A percentile compares a stretch with the other conserved stretches of the same genome.
Conservation (phyloP, 2,113 vertebrate species). For the Neopipo cinnamomea region DNA sequence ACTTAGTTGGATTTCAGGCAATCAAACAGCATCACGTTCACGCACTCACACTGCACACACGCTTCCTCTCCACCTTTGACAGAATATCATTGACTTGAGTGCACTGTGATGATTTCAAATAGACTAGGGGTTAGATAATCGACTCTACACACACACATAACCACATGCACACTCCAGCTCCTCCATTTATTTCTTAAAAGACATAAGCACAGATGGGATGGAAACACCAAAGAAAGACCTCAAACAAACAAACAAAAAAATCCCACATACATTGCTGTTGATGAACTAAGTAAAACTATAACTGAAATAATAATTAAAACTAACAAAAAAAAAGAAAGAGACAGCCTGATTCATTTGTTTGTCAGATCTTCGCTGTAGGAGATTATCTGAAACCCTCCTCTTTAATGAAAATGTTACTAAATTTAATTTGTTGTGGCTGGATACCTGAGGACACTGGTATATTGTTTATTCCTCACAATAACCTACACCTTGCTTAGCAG, state of each 20-base stretch:
- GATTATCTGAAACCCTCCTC: not conserved
- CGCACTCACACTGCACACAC: not conserved
- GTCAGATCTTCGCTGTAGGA: not conserved
- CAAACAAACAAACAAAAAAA: not conserved
- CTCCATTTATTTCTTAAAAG: not conserved
- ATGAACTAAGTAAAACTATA: not conserved
- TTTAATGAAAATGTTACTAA: not conserved
- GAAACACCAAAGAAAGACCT: not conserved
- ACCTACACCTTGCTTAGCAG: not conserved
- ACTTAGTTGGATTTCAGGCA: constrained; percentile 56
- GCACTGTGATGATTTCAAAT: constrained; percentile 43
- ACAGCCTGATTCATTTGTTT: not conserved
- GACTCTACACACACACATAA: not conserved
- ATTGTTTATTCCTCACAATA: not conserved
- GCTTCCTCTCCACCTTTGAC: constrained; percentile 42
- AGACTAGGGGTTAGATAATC: constrained; percentile 49
- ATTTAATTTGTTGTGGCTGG: not conserved
- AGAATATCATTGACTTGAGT: constrained; percentile 43
- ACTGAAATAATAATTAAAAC: not conserved
- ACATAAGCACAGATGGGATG: not conserved
- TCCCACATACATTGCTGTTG: not conserved
- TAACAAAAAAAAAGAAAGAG: not conserved
- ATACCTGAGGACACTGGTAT: not conserved
- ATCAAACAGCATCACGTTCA: constrained; percentile 6
- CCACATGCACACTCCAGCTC: not conserved